Percentiles rank a stretch among this genome's conserved stretches.
phyloP scores from a whole-genome alignment of 2,797 vertebrate genomes.

The Neosilurus hyrtlii region DNA sequence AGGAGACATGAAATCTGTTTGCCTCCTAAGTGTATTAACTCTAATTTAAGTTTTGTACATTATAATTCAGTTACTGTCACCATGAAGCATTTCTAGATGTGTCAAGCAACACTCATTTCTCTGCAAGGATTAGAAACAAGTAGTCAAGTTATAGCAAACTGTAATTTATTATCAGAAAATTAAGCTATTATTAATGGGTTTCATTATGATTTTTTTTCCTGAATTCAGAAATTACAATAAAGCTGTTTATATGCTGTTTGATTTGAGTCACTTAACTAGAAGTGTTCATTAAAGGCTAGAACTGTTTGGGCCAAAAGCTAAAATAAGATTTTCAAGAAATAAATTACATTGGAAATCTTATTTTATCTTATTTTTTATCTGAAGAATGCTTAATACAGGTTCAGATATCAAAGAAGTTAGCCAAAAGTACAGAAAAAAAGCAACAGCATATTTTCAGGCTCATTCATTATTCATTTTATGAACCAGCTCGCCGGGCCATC shows the following conservation, averaged over 20 bases:
- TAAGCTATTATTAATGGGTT: constrained; percentile 28
- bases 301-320: neutral
- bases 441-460: neutral
- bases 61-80: constrained; percentile 43
- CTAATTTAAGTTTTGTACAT: constrained; percentile 40
- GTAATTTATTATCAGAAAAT: constrained; percentile 43
- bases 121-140: constrained; percentile 24
- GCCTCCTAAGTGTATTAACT: constrained; percentile 36
- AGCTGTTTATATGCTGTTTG: neutral
- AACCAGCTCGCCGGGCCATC: too few species aligned
- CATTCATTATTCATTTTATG: too few species aligned
- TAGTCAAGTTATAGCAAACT: constrained; percentile 1
- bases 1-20: constrained; percentile 31
- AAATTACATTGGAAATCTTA: too few species aligned
- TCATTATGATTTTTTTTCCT: neutral
- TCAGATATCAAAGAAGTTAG: neutral
- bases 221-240: neutral
- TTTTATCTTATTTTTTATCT: too few species aligned
- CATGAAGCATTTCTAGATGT: constrained; percentile 40
- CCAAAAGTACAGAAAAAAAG: neutral
- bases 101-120: constrained; percentile 46
- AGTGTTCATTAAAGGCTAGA: neutral
- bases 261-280: neutral
- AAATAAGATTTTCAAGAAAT: neutral
- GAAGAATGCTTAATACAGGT: neutral